Evolutionary conservation across 2,888 invertebrate species (phyloP).

Genomic region (Callyntrura sp.): DNA sequence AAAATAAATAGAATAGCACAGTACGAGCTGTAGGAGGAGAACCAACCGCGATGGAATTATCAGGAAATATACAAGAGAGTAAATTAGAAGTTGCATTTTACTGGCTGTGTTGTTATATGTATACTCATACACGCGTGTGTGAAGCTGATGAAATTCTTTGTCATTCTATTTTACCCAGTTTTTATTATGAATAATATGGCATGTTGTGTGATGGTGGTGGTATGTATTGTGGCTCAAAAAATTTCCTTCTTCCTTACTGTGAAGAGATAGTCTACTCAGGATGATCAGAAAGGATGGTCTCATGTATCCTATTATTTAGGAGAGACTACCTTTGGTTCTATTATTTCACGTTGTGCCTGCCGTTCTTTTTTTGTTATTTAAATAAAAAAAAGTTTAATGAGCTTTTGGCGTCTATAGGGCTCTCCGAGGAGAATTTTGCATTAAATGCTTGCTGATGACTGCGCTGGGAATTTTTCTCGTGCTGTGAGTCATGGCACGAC

Average conservation of each 20-base stretch:
- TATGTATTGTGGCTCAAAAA: slow-evolving; percentile 27
- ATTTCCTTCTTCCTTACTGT: slow-evolving; percentile 54
- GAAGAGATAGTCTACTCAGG: slow-evolving; percentile 38
- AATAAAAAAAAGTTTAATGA: slow-evolving; percentile 69
- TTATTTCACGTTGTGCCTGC: slow-evolving; percentile 11
- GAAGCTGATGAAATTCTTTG: slow-evolving; percentile 21
- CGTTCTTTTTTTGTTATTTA: slow-evolving; percentile 55
- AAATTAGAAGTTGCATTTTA: background rate
- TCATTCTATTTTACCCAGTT: background rate
- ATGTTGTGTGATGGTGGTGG: slow-evolving; percentile 3
- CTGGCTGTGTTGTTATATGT: background rate
- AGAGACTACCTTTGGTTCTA: slow-evolving; percentile 66
- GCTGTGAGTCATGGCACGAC: slow-evolving; percentile 74
- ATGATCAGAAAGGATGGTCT: slow-evolving; percentile 10
- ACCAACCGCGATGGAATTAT: slow-evolving; percentile 30
- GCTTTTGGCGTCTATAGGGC: slow-evolving; percentile 64
- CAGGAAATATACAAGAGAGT: slow-evolving; percentile 19
- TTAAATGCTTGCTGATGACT: slow-evolving; percentile 73
- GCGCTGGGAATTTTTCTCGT: slow-evolving; percentile 67
- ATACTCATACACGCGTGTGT: background rate
- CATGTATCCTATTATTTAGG: slow-evolving; percentile 45
- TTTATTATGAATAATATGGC: background rate
- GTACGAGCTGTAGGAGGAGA: slow-evolving; percentile 7
- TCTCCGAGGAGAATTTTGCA: slow-evolving; percentile 70
- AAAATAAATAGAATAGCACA: slow-evolving; percentile 49